Conservation (phyloP, 2,888 invertebrate species). For the Amphipyra tragopoginis region DNA sequence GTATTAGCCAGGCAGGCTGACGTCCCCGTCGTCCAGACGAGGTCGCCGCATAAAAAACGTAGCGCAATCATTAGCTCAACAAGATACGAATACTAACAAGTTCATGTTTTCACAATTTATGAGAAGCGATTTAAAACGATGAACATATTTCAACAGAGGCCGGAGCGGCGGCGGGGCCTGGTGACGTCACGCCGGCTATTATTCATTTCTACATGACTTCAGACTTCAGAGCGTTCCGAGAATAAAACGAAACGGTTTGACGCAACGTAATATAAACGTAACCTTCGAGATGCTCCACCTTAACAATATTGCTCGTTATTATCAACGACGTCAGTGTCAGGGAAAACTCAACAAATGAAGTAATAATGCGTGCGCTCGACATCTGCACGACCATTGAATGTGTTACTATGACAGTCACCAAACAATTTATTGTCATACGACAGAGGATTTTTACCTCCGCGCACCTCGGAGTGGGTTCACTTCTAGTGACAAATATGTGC, state of each 20-base stretch:
- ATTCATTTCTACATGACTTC: conserved; percentile 1
- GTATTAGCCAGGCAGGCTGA: too few relatives aligned
- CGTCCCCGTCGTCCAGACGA: not conserved
- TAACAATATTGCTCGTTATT: not conserved
- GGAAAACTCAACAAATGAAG: not conserved
- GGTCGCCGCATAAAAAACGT: not conserved
- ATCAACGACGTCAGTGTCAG: not conserved
- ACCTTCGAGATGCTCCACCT: not conserved
- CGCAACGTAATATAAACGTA: not conserved
- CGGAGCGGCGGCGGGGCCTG: not conserved
- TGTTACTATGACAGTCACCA: too few relatives aligned
- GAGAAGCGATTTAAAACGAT: conserved; percentile 1
- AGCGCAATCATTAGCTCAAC: conserved; percentile 3
- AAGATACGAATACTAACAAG: conserved; percentile 2
- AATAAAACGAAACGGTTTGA: not conserved
- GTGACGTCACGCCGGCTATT: not conserved
- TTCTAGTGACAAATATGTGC: too few relatives aligned
- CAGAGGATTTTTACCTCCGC: too few relatives aligned
- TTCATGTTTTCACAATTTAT: conserved; percentile 3
- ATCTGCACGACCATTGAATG: too few relatives aligned
- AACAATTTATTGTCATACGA: too few relatives aligned
- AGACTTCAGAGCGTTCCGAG: not conserved
- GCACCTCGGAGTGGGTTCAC: too few relatives aligned
- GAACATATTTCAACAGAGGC: conserved; percentile 1
- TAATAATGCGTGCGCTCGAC: not conserved